Evolutionary conservation across 2,797 vertebrate species (phyloP).

Genomic region (Eremophila alpestris): DNA sequence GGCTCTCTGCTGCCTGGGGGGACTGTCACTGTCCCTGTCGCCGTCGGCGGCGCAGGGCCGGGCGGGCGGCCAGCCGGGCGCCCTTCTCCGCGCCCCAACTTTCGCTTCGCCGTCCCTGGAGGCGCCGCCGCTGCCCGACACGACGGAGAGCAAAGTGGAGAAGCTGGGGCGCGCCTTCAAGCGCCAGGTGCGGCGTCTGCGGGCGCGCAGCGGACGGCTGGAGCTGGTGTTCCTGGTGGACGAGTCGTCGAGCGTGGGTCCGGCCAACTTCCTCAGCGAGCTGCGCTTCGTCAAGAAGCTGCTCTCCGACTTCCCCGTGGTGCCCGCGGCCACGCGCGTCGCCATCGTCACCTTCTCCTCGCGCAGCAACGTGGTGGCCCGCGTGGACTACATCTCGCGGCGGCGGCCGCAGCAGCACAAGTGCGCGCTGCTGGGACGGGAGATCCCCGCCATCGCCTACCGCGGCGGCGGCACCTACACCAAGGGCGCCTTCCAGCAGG

Average conservation of each 20-base stretch:
- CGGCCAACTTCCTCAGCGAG: slow-evolving; percentile 92
- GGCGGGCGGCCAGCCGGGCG: slow-evolving; percentile 43
- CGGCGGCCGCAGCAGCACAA: slow-evolving; percentile 92
- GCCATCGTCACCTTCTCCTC: slow-evolving; percentile 96
- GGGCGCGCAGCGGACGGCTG: slow-evolving; percentile 85
- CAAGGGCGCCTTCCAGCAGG: slow-evolving; percentile 95
- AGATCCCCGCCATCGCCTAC: slow-evolving; percentile 94
- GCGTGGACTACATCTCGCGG: slow-evolving; percentile 92
- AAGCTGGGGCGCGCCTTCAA: slow-evolving; percentile 90
- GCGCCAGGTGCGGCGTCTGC: slow-evolving; percentile 86
- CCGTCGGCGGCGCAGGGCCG: neutral
- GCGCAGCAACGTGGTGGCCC: slow-evolving; percentile 91
- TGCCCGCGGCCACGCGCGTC: slow-evolving; percentile 90
- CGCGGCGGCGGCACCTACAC: slow-evolving; percentile 96
- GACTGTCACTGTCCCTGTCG: slow-evolving; percentile 33
- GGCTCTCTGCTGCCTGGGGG: slow-evolving; percentile 69
- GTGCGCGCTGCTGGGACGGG: slow-evolving; percentile 91
- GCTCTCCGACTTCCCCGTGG: slow-evolving; percentile 95
- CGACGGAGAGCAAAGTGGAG: slow-evolving; percentile 87
- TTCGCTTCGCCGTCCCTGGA: slow-evolving; percentile 24
- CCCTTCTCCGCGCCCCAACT: neutral
- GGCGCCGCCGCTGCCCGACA: slow-evolving; percentile 75
- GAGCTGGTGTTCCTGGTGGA: slow-evolving; percentile 97
- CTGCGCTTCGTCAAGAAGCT: slow-evolving; percentile 94
- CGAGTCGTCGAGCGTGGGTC: slow-evolving; percentile 96